These are phyloP conservation scores for Pseudochaenichthys georgianus DNA, from an alignment of 2,797 vertebrate species.

Conservation along the genomic window DNA sequence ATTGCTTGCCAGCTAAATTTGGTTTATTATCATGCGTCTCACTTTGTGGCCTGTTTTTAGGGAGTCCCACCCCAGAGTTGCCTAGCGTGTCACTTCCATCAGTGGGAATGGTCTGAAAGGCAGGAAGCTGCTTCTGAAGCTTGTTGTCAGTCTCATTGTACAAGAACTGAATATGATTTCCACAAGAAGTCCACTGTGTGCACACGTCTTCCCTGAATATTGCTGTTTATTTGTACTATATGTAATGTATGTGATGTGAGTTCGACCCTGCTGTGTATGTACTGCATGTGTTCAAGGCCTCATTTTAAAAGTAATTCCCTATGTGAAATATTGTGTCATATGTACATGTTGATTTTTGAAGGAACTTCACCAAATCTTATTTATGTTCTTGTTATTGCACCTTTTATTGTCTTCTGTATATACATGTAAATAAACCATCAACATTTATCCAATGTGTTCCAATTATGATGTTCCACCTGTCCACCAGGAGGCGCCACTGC, in stretches of 20 bases:
- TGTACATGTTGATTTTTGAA: slow-evolving; percentile 58
- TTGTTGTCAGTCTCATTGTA: not conserved
- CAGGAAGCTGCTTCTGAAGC: slow-evolving; percentile 26
- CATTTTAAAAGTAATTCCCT: slow-evolving; percentile 56
- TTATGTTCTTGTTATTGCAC: slow-evolving; percentile 58
- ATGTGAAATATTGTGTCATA: slow-evolving; percentile 62
- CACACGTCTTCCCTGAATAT: slow-evolving; percentile 28
- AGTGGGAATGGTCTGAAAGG: slow-evolving; percentile 7
- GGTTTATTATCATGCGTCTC: slow-evolving; percentile 31
- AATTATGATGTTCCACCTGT: not conserved
- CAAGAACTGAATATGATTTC: slow-evolving; percentile 38
- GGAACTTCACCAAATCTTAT: slow-evolving; percentile 42
- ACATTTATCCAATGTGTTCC: slow-evolving; percentile 54
- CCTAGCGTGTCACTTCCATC: not conserved
- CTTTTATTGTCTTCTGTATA: slow-evolving; percentile 61
- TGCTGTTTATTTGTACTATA: slow-evolving; percentile 61
- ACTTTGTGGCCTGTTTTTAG: slow-evolving; percentile 46
- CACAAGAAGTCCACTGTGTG: slow-evolving; percentile 30
- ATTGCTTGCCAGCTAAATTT: slow-evolving; percentile 13
- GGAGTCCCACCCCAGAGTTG: not conserved
- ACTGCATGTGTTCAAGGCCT: slow-evolving; percentile 70
- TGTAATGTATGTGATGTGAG: slow-evolving; percentile 41
- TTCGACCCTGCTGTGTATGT: slow-evolving; percentile 31
- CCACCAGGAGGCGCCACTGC: slow-evolving; percentile 51
- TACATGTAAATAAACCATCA: slow-evolving; percentile 84